A percentile compares a stretch with the other conserved stretches of the same genome.
Evolutionary conservation across 2,797 vertebrate genomes (phyloP).

Genomic region (Zalophus californianus): DNA sequence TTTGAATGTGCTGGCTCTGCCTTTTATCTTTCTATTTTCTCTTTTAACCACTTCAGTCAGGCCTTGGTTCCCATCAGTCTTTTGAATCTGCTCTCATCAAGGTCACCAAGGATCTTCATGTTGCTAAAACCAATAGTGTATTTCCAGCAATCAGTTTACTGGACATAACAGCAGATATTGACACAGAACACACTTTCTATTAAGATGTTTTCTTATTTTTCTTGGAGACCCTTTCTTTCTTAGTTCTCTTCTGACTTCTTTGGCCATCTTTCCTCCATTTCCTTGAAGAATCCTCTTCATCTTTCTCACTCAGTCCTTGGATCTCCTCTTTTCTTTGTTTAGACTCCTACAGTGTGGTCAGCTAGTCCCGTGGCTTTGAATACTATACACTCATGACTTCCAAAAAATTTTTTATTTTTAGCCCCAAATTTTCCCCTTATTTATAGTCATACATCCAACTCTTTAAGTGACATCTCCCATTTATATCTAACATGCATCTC

Average conservation of each 20-base stretch:
- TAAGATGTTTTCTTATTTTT: not conserved
- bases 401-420: not conserved
- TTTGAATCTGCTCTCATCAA: not conserved
- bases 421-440: not conserved
- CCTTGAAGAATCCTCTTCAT: not conserved
- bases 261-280: not conserved
- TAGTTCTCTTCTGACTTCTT: not conserved
- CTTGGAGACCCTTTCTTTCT: not conserved
- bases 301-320: not conserved
- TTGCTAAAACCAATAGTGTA: not conserved
- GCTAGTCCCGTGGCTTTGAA: not conserved
- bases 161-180: not conserved
- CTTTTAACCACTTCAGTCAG: not conserved
- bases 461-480: not conserved
- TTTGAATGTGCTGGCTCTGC: not conserved
- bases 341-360: not conserved
- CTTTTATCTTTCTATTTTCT: not conserved
- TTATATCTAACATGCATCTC: not conserved
- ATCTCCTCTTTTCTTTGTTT: not conserved
- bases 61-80: not conserved
- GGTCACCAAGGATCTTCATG: not conserved
- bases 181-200: not conserved
- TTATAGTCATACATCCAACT: not conserved
- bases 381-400: not conserved
- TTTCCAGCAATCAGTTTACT: not conserved